Conservation (phyloP, 2,888 invertebrate species). For the Exephanes ischioxanthus region DNA sequence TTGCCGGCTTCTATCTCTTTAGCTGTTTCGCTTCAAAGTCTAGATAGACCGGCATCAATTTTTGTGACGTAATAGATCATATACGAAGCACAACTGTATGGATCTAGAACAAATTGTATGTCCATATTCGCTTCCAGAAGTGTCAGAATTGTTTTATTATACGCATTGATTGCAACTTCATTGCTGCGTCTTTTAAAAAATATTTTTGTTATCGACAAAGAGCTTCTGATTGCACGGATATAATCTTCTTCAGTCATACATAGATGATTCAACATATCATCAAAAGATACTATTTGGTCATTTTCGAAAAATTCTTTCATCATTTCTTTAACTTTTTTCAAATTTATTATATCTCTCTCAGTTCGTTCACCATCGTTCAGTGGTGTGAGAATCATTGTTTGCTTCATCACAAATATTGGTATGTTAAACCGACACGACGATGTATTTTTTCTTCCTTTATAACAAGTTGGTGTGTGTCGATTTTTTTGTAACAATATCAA, state of each 20-base stretch:
- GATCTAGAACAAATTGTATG: conserved; percentile 65
- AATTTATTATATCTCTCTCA: not conserved
- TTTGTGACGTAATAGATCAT: conserved; percentile 62
- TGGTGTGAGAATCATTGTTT: conserved; percentile 16
- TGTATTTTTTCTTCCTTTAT: conserved; percentile 37
- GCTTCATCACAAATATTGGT: conserved; percentile 1
- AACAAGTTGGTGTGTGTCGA: conserved; percentile 20
- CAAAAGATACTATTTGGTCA: not conserved
- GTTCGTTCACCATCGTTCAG: not conserved
- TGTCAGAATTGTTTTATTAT: conserved; percentile 61
- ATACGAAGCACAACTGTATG: conserved; percentile 8
- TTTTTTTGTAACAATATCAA: conserved; percentile 71
- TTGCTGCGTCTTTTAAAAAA: conserved; percentile 30
- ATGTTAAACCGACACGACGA: conserved; percentile 18
- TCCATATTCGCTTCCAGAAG: conserved; percentile 63
- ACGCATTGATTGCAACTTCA: conserved; percentile 61
- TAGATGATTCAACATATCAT: not conserved
- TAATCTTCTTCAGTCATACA: conserved; percentile 22
- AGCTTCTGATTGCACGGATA: conserved; percentile 38
- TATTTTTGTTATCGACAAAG: conserved; percentile 36
- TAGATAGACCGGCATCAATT: conserved; percentile 57
- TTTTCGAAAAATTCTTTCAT: conserved; percentile 23
- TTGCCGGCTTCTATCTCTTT: conserved; percentile 65
- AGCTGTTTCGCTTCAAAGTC: conserved; percentile 62
- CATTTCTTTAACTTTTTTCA: not conserved